phyloP scores from a whole-genome alignment of 1,140 invertebrate species.

The Neodiprion lecontei region DNA sequence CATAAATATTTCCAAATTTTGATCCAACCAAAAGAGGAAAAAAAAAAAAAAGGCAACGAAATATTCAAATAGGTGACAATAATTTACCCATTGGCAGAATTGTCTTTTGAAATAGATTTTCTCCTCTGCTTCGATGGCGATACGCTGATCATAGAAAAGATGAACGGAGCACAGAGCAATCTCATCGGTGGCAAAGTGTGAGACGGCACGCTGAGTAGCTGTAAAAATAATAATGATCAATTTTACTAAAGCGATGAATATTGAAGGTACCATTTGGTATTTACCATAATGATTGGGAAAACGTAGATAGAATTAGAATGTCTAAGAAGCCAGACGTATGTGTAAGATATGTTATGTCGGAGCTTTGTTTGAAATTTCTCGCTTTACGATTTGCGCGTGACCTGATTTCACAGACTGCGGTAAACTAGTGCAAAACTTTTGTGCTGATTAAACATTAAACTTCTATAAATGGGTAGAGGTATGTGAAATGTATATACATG shows the following conservation, averaged over 20 bases:
- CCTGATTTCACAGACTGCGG: no score
- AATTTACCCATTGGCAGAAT: conserved; percentile 25
- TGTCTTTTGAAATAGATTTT: conserved; percentile 27
- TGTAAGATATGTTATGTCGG: background rate
- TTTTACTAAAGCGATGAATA: conserved; percentile 11
- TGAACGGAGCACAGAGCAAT: conserved; percentile 57
- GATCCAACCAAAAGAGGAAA: conserved; percentile 11
- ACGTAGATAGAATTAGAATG: conserved; percentile 13
- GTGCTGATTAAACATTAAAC: no score
- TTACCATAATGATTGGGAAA: conserved; percentile 11
- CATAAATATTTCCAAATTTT: conserved; percentile 21
- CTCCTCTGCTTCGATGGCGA: conserved; percentile 22
- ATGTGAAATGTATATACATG: no score
- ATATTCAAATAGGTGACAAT: conserved; percentile 8
- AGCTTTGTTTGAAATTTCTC: background rate
- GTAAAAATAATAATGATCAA: conserved; percentile 37
- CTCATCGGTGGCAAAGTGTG: conserved; percentile 64
- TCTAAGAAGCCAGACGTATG: background rate
- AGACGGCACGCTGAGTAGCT: conserved; percentile 62
- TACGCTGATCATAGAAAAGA: conserved; percentile 54
- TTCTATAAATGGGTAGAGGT: no score
- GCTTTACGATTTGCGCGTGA: background rate
- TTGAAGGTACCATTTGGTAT: background rate
- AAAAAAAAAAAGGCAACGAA: conserved; percentile 4
- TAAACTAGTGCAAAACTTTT: no score